These are phyloP conservation scores for Potorous gilbertii DNA, from an alignment of 2,797 vertebrate genomes.

Conservation along the genomic window DNA sequence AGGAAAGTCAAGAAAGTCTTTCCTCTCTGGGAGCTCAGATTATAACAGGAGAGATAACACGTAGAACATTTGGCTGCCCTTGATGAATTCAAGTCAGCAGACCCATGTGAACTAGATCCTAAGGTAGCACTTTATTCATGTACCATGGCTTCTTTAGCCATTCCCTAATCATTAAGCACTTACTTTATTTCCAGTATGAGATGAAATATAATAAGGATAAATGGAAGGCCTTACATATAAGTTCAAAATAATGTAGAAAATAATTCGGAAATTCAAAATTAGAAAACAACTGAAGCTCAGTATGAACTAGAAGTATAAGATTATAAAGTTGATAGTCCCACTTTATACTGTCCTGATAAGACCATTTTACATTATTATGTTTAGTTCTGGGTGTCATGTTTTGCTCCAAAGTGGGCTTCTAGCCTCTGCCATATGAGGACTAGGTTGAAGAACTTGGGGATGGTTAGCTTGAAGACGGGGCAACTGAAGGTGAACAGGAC, in stretches of 20 bases:
- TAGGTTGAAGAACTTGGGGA: neutral
- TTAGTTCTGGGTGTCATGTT: neutral
- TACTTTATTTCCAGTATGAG: neutral
- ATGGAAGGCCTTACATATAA: neutral
- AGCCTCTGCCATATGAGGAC: neutral
- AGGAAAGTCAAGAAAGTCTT: neutral
- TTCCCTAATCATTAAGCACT: neutral
- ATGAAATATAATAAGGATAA: neutral
- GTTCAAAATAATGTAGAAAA: neutral
- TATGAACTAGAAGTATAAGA: neutral
- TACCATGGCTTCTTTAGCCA: neutral
- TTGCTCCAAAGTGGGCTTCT: neutral
- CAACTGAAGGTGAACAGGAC: neutral
- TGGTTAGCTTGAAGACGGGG: neutral
- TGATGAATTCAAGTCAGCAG: neutral
- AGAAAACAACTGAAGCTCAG: neutral
- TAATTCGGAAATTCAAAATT: neutral
- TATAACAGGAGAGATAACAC: neutral
- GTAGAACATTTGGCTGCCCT: too few species aligned
- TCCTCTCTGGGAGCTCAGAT: neutral
- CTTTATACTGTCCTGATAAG: neutral
- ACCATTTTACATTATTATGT: neutral
- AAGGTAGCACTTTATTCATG: neutral
- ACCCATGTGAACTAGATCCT: neutral
- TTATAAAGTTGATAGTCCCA: neutral